phyloP scores from a whole-genome alignment of 2,797 vertebrate species.

The Carduelis carduelis region DNA sequence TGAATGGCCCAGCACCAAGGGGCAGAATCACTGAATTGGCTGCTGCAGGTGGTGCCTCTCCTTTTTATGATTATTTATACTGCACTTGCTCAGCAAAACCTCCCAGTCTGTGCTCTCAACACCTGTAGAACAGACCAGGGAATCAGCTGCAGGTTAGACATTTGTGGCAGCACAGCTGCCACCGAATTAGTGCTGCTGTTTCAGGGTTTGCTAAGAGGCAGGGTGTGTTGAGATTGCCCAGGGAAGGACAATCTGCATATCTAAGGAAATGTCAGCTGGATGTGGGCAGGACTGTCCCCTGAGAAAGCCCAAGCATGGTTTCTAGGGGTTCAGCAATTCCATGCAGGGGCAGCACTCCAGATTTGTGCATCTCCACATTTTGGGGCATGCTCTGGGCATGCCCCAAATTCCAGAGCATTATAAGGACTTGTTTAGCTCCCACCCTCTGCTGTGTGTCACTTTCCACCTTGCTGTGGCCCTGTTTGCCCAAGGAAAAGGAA shows the following conservation, averaged over 20 bases:
- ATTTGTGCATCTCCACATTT: rapidly evolving
- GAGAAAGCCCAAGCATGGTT: rapidly evolving
- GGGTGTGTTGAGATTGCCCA: not conserved
- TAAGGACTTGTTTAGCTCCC: not conserved
- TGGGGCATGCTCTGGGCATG: not conserved
- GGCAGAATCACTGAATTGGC: not conserved
- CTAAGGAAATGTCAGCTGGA: not conserved
- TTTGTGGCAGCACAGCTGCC: not conserved
- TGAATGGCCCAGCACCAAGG: not conserved
- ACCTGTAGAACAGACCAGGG: not conserved
- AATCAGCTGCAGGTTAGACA: not conserved
- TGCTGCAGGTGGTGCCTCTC: not conserved
- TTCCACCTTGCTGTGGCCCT: not conserved
- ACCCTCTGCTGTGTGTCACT: not conserved
- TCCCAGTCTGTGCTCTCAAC: not conserved
- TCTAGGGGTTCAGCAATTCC: too few relatives aligned
- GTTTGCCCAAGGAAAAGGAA: not conserved
- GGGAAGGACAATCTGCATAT: not conserved
- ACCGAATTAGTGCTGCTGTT: not conserved
- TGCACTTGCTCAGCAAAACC: not conserved
- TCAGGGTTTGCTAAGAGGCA: not conserved
- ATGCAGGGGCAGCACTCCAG: not conserved
- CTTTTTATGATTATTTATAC: not conserved
- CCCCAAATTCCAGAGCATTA: not conserved
- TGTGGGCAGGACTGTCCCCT: not conserved